Evolutionary conservation across 2,797 vertebrate species (phyloP), one percentile per base, ranked within the genome.

Genomic region (Myotis daubentonii): DNA sequence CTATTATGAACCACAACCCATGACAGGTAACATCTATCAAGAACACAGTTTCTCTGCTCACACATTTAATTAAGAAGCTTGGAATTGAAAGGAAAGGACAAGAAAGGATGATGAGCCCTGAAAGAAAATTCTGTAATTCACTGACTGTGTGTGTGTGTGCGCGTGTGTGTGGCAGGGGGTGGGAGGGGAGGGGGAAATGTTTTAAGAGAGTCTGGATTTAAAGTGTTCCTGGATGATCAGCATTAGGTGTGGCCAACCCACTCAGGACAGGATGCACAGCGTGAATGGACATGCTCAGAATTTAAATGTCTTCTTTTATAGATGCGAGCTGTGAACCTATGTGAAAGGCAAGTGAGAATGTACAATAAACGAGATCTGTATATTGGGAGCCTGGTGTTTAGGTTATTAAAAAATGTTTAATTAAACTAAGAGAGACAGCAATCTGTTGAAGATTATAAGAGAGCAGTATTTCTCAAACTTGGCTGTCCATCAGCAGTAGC

Each of bases 11-110:
- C 94, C 68, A 62, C 72, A 91, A 78, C 53, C 87, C 53, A 44
- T 7, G 92, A 93, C 91, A 85, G 80, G 89, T 70, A 89, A 65
- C 94, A 96, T 96, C 95, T 92, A 96, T 95, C 94, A 97, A 95
- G 84, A 89, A 51, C 55, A 87, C 49, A 79, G 83, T 79, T 80
- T 96, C 87, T 89, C 93, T 95, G 78, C 93, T 97, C 94, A 86
- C 87, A 93, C 76, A 91, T 93, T 95, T 96, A 93, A 97, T 96
- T 96, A 97, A 82, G 81, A 76, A 95, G 94, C 84, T 91, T 82
- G 91, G 93, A 95, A 93, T 57, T 70, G 89, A 93, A 96, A 94
- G 80, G n/a, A 78, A 94, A 94, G 79, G 88, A 94, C 71, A 51
- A 55, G n/a, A 74, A 94, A 96, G 68, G 89, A 85, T 41, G 8